phyloP scores from a whole-genome alignment of 2,888 invertebrate species.

The Cantharis flavilabris region DNA sequence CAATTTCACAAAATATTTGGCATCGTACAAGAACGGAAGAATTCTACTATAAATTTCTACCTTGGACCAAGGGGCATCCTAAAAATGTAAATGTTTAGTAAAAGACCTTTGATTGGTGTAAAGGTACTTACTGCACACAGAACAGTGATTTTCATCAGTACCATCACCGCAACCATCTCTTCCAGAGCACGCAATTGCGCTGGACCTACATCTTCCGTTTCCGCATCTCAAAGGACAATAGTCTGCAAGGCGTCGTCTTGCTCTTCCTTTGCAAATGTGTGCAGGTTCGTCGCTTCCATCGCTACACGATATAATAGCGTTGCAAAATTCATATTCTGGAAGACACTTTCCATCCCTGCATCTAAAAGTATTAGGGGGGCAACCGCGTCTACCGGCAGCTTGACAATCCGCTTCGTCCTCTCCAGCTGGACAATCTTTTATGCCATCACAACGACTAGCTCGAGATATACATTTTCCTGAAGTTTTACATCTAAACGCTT shows the following conservation, averaged over 20 bases:
- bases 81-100: constrained; percentile 21
- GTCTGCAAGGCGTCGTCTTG: constrained; percentile 57
- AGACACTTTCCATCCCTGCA: constrained; percentile 86
- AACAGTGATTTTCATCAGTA: constrained; percentile 83
- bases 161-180: constrained; percentile 91
- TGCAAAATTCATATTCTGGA: constrained; percentile 90
- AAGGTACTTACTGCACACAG: constrained; percentile 83
- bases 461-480: constrained; percentile 76
- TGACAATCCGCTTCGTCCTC: constrained; percentile 74
- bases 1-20: constrained; percentile 31
- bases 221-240: constrained; percentile 84
- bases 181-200: constrained; percentile 88
- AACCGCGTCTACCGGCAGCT: constrained; percentile 56
- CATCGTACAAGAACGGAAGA: constrained; percentile 19
- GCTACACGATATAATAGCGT: constrained; percentile 81
- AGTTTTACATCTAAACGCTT: constrained; percentile 73
- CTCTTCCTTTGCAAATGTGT: constrained; percentile 71
- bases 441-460: constrained; percentile 81
- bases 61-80: constrained; percentile 39
- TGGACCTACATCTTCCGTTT: constrained; percentile 86
- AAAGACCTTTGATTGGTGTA: background rate
- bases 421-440: constrained; percentile 74
- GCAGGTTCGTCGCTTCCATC: constrained; percentile 90
- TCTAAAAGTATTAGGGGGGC: constrained; percentile 82
- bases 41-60: constrained; percentile 30